Percentiles rank a stretch among this genome's conserved stretches.
These are phyloP conservation scores for Rhyacophila evoluta DNA, from an alignment of 2,888 invertebrate species.

Conservation along the genomic window DNA sequence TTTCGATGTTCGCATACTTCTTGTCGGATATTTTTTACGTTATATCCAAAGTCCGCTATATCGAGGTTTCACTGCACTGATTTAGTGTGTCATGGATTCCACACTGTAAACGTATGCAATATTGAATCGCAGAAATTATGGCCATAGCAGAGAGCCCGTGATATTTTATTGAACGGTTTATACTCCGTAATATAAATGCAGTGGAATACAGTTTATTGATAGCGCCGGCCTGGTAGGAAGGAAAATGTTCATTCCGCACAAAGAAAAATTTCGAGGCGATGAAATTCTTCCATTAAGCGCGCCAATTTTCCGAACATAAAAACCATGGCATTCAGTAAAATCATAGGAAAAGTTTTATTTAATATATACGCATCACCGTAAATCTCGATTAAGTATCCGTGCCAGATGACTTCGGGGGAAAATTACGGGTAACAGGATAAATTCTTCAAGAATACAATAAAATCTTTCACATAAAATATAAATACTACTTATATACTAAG, in stretches of 20 bases:
- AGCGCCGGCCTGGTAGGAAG: neutral
- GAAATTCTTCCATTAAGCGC: neutral
- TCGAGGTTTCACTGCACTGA: no score
- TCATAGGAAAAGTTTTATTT: constrained; percentile 11
- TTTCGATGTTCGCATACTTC: no score
- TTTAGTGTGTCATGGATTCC: no score
- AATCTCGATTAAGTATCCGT: neutral
- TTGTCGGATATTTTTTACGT: no score
- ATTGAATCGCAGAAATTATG: no score
- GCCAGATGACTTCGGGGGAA: neutral
- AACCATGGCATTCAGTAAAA: neutral
- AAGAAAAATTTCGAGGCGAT: neutral
- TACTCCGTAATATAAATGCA: neutral
- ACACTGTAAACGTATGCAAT: no score
- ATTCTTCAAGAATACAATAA: neutral
- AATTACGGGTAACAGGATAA: neutral
- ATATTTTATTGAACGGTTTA: neutral
- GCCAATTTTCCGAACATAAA: constrained; percentile 4
- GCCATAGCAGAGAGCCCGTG: no score
- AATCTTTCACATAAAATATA: no score
- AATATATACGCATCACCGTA: neutral
- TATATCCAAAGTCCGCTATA: no score
- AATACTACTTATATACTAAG: no score
- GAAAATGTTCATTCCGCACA: neutral
- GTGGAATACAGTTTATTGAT: neutral